phyloP scores from a whole-genome alignment of 30 jellyfish, hydroid and myxozoan species.

The Calvadosia cruxmelitensis region DNA sequence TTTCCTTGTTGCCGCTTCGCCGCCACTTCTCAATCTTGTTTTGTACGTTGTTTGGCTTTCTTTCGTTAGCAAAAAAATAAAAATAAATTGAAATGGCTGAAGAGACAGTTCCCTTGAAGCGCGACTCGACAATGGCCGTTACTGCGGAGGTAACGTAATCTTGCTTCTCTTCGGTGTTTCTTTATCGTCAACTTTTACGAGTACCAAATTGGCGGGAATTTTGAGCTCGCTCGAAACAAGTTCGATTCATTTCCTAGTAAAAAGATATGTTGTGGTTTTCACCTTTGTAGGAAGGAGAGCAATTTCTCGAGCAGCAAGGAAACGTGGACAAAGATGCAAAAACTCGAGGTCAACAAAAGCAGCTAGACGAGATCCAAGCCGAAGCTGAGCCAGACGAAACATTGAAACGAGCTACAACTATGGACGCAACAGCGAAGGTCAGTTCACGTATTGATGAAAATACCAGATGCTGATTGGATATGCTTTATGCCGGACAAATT shows the following conservation, averaged over 20 bases:
- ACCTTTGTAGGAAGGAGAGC: constrained; percentile 34
- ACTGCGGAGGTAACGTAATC: constrained; percentile 47
- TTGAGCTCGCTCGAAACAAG: too few species aligned
- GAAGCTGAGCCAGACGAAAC: constrained; percentile 16
- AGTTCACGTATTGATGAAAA: not conserved
- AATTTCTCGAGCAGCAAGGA: constrained; percentile 37
- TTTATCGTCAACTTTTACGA: too few species aligned
- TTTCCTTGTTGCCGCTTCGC: too few species aligned
- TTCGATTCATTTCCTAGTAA: too few species aligned
- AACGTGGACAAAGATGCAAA: constrained; percentile 48
- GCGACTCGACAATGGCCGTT: constrained; percentile 50
- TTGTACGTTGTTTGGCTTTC: too few species aligned
- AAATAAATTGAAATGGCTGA: not conserved
- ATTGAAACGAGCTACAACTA: constrained; percentile 42
- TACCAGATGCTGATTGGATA: not conserved
- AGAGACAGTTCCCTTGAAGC: constrained; percentile 22
- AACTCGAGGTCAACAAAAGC: constrained; percentile 53
- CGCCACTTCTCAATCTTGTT: too few species aligned
- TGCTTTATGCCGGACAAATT: not conserved
- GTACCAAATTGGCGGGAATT: too few species aligned
- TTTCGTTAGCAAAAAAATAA: too few species aligned
- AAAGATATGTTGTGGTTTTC: not conserved
- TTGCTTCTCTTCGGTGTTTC: not conserved
- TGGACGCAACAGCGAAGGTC: constrained; percentile 73
- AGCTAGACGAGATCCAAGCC: constrained; percentile 10